Evolutionary conservation across 2,797 vertebrate species (phyloP), one percentile per base, ranked within the genome.

Genomic region (Trachurus trachurus): DNA sequence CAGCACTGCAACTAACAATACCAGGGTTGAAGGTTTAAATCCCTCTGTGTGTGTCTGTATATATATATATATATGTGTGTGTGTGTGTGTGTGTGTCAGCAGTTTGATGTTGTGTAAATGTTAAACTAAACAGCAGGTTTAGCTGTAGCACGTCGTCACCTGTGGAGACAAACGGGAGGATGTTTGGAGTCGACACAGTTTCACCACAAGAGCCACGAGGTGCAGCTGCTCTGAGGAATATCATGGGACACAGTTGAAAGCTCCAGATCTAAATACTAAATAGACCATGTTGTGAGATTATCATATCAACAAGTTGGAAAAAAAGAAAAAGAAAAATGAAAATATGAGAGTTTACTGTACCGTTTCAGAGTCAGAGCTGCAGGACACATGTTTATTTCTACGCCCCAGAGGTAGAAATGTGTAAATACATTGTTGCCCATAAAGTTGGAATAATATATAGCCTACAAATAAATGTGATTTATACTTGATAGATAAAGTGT

Each of bases 21-120:
- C 52, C 52, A 7, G 52, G 52, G 52, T 53, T 21, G 49, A 11
- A n/a, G 49, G 9, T 26, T 58, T 64, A 53, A 76, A 26, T 59
- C 60, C 60, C 44, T 58, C 50, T 39, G 11, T 52, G 34, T 66
- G 2, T 26, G 26, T 26, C 26, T 1, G 26, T 26, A 26, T n/a
- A n/a, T n/a, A n/a, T n/a, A n/a, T n/a, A n/a, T n/a, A n/a, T 31
- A 5, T 34, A 4, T 34, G 31, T 34, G 31, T 34, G 31, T 6
- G 31, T 34, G 31, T 5, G 4, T 34, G 31, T 34, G 31, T 34
- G 31, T 34, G 31, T 34, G 31, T 34, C 31, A 34, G 5, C 31
- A 34, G 31, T 34, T 34, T n/a, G 52, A 42, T 44, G 21, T 56
- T 1, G 19, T 50, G 19, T 21, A 63, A 66, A 74, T 52, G 45